phyloP scores from a whole-genome alignment of 2,888 invertebrate genomes.

The Habroteleia sp. region DNA sequence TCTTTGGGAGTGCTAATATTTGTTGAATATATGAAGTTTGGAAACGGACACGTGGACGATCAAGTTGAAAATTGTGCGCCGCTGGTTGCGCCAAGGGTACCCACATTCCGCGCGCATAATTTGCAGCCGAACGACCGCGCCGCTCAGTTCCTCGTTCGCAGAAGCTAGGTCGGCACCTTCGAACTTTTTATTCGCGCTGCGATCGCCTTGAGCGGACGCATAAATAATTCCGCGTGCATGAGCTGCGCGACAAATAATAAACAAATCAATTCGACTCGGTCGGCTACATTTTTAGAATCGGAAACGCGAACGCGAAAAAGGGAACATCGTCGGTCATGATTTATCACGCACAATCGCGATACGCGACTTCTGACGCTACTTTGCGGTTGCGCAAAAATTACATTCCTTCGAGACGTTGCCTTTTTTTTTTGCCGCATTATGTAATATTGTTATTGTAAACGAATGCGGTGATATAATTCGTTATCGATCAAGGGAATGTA shows the following conservation, averaged over 20 bases:
- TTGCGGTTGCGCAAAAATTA: slow-evolving; percentile 4
- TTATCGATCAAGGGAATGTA: too few relatives aligned
- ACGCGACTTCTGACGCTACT: slow-evolving; percentile 8
- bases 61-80: slow-evolving; percentile 41
- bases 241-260: slow-evolving; percentile 3
- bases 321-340: slow-evolving; percentile 3
- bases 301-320: not conserved
- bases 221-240: slow-evolving; percentile 24
- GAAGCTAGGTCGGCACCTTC: slow-evolving; percentile 44
- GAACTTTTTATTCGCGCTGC: slow-evolving; percentile 32
- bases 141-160: slow-evolving; percentile 30
- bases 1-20: too few relatives aligned
- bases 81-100: slow-evolving; percentile 65
- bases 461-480: too few relatives aligned
- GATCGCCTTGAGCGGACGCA: slow-evolving; percentile 21
- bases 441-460: slow-evolving; percentile 14
- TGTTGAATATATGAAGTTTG: too few relatives aligned
- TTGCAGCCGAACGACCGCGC: slow-evolving; percentile 61
- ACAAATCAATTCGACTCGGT: slow-evolving; percentile 6
- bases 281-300: not conserved
- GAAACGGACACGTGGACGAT: too few relatives aligned
- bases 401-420: slow-evolving; percentile 1
- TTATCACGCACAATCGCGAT: slow-evolving; percentile 14
- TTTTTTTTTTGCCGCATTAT: slow-evolving; percentile 9
- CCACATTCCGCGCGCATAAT: slow-evolving; percentile 69